These are phyloP conservation scores for Hiodon tergisus DNA, from an alignment of 2,113 vertebrate species.

Conservation along the genomic window DNA sequence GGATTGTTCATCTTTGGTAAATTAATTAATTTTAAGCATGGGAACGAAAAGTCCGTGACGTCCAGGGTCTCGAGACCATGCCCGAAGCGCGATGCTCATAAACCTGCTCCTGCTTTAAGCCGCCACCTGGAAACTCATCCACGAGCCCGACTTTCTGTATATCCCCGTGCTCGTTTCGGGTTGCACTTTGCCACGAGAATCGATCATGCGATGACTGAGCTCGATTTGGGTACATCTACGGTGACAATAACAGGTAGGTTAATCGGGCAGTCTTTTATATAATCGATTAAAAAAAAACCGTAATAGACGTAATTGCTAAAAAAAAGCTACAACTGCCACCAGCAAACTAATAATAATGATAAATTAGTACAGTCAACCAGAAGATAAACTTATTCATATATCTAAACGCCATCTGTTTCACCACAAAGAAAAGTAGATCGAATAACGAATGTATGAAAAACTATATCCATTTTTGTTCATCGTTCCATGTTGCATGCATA, in stretches of 20 bases:
- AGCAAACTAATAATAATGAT: no score
- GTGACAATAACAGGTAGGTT: constrained; percentile 58
- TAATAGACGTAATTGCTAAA: neutral
- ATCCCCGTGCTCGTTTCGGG: constrained; percentile 25
- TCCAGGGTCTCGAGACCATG: constrained; percentile 33
- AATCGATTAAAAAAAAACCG: neutral
- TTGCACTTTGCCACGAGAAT: constrained; percentile 52
- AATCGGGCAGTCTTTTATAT: constrained; percentile 24
- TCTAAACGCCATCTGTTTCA: no score
- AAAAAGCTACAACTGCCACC: neutral
- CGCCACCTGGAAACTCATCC: constrained; percentile 57
- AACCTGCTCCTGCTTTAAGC: constrained; percentile 41
- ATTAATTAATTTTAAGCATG: constrained; percentile 10
- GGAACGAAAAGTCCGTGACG: constrained; percentile 35
- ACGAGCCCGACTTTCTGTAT: constrained; percentile 29
- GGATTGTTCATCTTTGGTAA: constrained; percentile 11
- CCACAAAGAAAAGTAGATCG: no score
- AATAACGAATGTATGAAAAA: no score
- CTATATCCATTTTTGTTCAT: no score
- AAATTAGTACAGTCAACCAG: no score
- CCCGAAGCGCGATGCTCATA: constrained; percentile 40
- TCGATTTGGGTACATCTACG: constrained; percentile 55
- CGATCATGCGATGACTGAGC: constrained; percentile 70
- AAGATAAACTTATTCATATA: no score
- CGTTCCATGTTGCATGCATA: neutral